Percentiles rank a stretch among this genome's conserved stretches.
These are phyloP conservation scores for Xiphorhynchus erythropygius DNA, from an alignment of 2,797 vertebrate species.

Conservation along the genomic window DNA sequence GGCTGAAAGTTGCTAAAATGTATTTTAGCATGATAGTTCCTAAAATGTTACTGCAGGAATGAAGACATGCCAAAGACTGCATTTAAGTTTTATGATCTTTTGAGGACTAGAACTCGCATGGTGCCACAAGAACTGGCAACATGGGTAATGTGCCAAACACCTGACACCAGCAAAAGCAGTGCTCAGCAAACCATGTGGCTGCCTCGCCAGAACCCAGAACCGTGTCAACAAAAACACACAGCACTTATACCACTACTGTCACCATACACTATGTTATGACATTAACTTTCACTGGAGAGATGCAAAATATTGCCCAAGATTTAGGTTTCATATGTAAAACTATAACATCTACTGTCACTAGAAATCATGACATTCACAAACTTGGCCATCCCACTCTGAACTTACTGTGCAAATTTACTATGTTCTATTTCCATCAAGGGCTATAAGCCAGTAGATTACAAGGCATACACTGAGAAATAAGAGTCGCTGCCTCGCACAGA, in stretches of 20 bases:
- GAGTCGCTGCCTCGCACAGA: neutral
- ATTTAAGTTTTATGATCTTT: neutral
- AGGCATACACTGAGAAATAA: neutral
- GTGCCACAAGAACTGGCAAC: neutral
- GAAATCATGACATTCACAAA: neutral
- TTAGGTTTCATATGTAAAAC: neutral
- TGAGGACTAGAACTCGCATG: neutral
- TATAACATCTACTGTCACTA: neutral
- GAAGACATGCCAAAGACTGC: neutral
- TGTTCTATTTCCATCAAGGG: neutral
- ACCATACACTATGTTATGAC: rapidly evolving
- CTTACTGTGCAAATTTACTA: neutral
- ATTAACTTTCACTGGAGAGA: neutral
- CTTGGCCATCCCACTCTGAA: neutral
- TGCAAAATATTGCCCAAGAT: neutral
- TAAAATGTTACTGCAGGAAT: neutral
- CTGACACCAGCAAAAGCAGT: neutral
- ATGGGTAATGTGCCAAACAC: neutral
- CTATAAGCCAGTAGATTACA: neutral
- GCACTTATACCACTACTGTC: neutral
- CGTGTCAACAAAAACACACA: neutral
- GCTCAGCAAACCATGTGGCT: neutral
- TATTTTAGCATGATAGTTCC: neutral
- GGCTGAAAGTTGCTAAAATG: neutral
- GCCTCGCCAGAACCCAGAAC: neutral